Evolutionary conservation across 2,113 vertebrate species (phyloP), one percentile per base, ranked within the genome.

Genomic region (Chascanopsetta lugubris): DNA sequence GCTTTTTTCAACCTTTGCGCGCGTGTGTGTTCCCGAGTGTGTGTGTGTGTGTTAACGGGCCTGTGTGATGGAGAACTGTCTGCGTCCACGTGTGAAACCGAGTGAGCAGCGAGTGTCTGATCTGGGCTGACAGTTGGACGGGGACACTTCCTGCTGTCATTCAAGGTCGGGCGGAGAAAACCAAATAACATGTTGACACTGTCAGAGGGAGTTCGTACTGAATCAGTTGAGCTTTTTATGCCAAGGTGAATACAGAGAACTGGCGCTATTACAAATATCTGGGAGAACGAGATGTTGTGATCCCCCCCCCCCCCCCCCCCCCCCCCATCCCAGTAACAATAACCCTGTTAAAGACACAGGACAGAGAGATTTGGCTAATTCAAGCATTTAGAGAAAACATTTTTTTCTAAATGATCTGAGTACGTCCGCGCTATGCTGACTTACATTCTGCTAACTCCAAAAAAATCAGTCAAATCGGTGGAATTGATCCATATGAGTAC

Each of bases 31-130:
- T 43, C 38, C 27, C 13, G 18, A 45, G 12, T 43, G 50, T 59
- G 51, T 46, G 53, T 57, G 17, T 58, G 21, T 36, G 65, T 36
- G 25, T n/a, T 43, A 40, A 57, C 42, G 11, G 26, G 74, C 17
- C 13, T 78, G 69, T 27, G 25, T 79, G 84, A 72, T 4, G 6
- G 63, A 54, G 56, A 59, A 48, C 65, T 64, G 77, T 80, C 80
- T 64, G 72, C 12, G 64, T 73, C 59, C 68, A 64, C 25, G 61
- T 79, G 80, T 83, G 75, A 84, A 84, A 77, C 48, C 15, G 53
- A 77, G 53, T 77, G 78, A 88, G 80, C 78, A 77, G 76, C 74
- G 29, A 72, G 65, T 62, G 72, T 82, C 59, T 90, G 77, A 88
- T 85, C 58, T 3, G 26, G 78, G 47, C 77, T 85, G 86, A 82